phyloP scores from a whole-genome alignment of 2,888 invertebrate species.

The Elegia similella region DNA sequence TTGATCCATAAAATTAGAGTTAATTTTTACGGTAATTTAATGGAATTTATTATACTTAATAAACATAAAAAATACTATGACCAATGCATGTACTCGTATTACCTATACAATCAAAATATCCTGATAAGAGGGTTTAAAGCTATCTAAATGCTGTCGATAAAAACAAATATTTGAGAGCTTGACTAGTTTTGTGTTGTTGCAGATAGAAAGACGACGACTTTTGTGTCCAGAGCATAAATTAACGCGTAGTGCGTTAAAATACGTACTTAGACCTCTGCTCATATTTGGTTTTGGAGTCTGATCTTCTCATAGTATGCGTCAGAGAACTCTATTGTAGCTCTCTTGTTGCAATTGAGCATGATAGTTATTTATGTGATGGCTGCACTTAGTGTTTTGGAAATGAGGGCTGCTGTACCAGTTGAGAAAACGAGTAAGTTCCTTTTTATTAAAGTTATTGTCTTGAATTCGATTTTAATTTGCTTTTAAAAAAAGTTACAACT shows the following conservation, averaged over 20 bases:
- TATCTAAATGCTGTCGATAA: neutral
- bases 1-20: too few relatives aligned
- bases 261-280: too few relatives aligned
- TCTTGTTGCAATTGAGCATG: neutral
- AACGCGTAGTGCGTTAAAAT: neutral
- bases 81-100: too few relatives aligned
- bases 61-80: too few relatives aligned
- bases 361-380: neutral
- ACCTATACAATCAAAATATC: neutral
- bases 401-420: neutral
- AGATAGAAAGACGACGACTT: neutral
- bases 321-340: too few relatives aligned
- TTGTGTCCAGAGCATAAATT: neutral
- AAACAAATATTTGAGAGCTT: neutral
- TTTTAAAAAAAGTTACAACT: too few relatives aligned
- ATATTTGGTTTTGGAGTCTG: too few relatives aligned
- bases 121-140: neutral
- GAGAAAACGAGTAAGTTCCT: neutral
- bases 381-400: neutral
- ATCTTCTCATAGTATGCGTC: too few relatives aligned
- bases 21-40: too few relatives aligned
- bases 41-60: too few relatives aligned
- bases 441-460: too few relatives aligned
- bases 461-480: too few relatives aligned
- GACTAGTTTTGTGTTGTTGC: slow-evolving; percentile 1